phyloP scores from a whole-genome alignment of 2,113 vertebrate species.

The Bettongia penicillata region DNA sequence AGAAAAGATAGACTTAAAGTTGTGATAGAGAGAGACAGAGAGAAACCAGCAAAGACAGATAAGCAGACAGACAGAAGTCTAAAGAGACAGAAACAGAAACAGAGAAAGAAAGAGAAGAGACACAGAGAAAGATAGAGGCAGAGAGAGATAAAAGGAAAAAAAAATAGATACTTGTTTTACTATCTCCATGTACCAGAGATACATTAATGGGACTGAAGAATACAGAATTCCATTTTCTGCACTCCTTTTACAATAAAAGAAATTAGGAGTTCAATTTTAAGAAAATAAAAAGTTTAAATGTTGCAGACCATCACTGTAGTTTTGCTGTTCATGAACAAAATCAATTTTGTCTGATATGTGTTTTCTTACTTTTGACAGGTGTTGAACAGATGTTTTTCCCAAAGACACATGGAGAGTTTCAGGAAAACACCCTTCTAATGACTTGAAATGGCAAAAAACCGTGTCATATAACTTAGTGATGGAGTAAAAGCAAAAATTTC shows the following conservation, averaged over 20 bases:
- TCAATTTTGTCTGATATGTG: slow-evolving; percentile 33
- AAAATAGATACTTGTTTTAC: not conserved
- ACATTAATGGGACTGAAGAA: slow-evolving; percentile 29
- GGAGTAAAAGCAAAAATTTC: slow-evolving; percentile 60
- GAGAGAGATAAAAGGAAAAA: not conserved
- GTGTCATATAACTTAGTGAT: slow-evolving; percentile 65
- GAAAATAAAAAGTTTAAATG: slow-evolving; percentile 41
- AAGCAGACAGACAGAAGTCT: not conserved
- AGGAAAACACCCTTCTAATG: slow-evolving; percentile 73
- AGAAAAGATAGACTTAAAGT: not conserved
- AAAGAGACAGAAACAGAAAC: not conserved
- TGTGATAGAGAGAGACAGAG: too few relatives aligned
- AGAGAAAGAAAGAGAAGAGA: not conserved
- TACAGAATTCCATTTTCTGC: slow-evolving; percentile 67
- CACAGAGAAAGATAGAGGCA: not conserved
- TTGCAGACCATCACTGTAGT: not conserved
- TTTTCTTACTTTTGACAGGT: slow-evolving; percentile 75
- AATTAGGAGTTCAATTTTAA: slow-evolving; percentile 64
- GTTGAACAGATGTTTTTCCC: slow-evolving; percentile 81
- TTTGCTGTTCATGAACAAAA: slow-evolving; percentile 67
- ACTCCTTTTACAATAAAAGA: slow-evolving; percentile 42
- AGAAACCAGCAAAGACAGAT: not conserved
- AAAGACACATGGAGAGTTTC: slow-evolving; percentile 73
- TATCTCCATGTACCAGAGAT: slow-evolving; percentile 35
- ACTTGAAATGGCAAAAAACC: slow-evolving; percentile 71